A percentile compares a stretch with the other conserved stretches of the same genome.
Evolutionary conservation across 23 tunicate species (phyloP).

Genomic region (Clavelina lepadiformis): DNA sequence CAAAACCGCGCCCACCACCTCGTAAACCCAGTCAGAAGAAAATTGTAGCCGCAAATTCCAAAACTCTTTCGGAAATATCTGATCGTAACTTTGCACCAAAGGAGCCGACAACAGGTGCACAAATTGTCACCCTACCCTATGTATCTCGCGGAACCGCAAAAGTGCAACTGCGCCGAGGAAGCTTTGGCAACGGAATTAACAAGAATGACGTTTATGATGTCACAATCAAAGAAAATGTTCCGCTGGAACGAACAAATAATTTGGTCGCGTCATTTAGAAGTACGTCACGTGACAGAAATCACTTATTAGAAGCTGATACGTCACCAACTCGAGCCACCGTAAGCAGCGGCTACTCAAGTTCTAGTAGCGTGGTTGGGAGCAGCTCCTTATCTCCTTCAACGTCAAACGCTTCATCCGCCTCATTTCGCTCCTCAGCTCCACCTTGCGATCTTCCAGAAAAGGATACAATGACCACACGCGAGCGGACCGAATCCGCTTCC

Average conservation of each 20-base stretch:
- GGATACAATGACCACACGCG: neutral
- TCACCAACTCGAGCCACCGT: slow-evolving; percentile 35
- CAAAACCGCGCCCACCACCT: slow-evolving; percentile 57
- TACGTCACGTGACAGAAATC: too few species aligned
- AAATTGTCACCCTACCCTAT: slow-evolving; percentile 31
- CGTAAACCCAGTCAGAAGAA: slow-evolving; percentile 5
- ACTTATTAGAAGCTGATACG: slow-evolving; percentile 15
- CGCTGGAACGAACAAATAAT: neutral
- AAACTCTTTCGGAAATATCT: neutral
- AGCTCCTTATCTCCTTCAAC: slow-evolving; percentile 64
- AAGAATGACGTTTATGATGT: too few species aligned
- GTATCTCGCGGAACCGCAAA: slow-evolving; percentile 19
- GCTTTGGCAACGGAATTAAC: too few species aligned
- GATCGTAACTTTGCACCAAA: neutral
- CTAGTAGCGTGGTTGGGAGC: slow-evolving; percentile 46
- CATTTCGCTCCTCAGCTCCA: slow-evolving; percentile 44
- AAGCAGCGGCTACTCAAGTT: slow-evolving; percentile 82
- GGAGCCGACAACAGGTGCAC: neutral
- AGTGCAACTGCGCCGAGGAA: slow-evolving; percentile 2
- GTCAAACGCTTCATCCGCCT: slow-evolving; percentile 54
- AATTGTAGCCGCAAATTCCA: slow-evolving; percentile 20
- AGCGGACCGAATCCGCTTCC: slow-evolving; percentile 1
- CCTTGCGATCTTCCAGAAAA: slow-evolving; percentile 28
- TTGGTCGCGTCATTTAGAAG: too few species aligned
- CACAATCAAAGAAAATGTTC: slow-evolving; percentile 4